Evolutionary conservation across 2,888 invertebrate species (phyloP).

Genomic region (Linnaemya vulpina): DNA sequence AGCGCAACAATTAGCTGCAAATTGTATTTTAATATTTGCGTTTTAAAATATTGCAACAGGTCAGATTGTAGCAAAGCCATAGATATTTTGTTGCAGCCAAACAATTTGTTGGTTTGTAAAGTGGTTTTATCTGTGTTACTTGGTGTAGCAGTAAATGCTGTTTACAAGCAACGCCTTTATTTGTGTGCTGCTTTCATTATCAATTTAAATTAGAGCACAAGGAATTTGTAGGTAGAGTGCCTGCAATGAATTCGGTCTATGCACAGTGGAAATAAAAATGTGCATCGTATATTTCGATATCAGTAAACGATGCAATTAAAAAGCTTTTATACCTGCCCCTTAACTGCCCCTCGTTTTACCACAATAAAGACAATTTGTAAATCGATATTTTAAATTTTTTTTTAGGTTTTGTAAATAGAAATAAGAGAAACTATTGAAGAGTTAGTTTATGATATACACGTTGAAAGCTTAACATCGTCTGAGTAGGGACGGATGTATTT

Average conservation of each 20-base stretch:
- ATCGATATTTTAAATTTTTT: too few relatives aligned
- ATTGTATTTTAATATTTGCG: constrained; percentile 18
- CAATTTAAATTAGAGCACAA: constrained; percentile 41
- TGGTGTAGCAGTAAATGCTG: constrained; percentile 55
- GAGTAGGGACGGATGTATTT: background rate
- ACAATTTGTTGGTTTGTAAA: background rate
- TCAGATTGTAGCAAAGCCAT: background rate
- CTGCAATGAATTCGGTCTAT: background rate
- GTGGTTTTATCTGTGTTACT: constrained; percentile 48
- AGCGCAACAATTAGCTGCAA: constrained; percentile 65
- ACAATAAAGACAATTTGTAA: too few relatives aligned
- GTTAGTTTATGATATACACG: background rate
- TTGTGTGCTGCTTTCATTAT: background rate
- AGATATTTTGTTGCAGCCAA: background rate
- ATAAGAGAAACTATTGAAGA: too few relatives aligned
- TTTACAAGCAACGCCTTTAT: constrained; percentile 51
- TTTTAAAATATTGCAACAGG: constrained; percentile 24
- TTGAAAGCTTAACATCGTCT: background rate
- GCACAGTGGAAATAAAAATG: background rate
- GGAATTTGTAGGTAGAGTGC: background rate
- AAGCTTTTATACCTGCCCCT: too few relatives aligned
- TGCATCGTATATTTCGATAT: too few relatives aligned
- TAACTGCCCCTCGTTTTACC: too few relatives aligned
- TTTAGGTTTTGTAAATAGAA: too few relatives aligned
- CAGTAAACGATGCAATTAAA: too few relatives aligned